Base-by-base conservation (phyloP, 2,888 invertebrate genomes). In the Erynnis tages region DNA sequence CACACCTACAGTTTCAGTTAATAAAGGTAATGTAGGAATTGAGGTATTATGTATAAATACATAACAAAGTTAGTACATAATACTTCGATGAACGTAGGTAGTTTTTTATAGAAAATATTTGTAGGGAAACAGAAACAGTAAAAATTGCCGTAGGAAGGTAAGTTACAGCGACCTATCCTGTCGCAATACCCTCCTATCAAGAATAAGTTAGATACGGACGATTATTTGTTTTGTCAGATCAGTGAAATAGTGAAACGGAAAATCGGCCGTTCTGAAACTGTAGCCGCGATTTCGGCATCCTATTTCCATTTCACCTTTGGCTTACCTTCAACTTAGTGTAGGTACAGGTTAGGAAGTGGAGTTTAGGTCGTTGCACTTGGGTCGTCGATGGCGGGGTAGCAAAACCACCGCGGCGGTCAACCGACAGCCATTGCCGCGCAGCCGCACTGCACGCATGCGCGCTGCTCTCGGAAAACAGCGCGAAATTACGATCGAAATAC, bases 331-430 rank as follows among this genome's bases (percentile, higher is more conserved):
- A 80, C 82, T 80, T 77, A 69, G 68, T 64, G 55, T 59, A 61
- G 58, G 61, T 59, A 50, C 55, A 63, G 59, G 54, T 58, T 54
- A 57, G 57, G 61, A 62, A 63, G 63, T 57, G 50, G 48, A 40
- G 57, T 21, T 54, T 56, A 60, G 66, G 67, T 66, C 66, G 67
- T 64, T 63, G 63, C 60, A 63, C 62, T 54, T 71, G n/a, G n/a
- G n/a, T n/a, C n/a, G n/a, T n/a, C n/a, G 63, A 67, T 71, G 73
- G 78, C 76, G 81, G 79, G 79, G 81, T 74, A 84, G 84, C 75
- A 86, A 84, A 85, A 86, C 82, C 69, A 56, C 61, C 67, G 79
- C 60, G 73, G 62, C 67, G 66, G 59, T 65, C 63, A 70, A 70
- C 69, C 60, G 67, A 63, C 70, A 72, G 79, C 78, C 82, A 84